Evolutionary conservation across 2,888 invertebrate species (phyloP).

Genomic region (Apotomis capreana): DNA sequence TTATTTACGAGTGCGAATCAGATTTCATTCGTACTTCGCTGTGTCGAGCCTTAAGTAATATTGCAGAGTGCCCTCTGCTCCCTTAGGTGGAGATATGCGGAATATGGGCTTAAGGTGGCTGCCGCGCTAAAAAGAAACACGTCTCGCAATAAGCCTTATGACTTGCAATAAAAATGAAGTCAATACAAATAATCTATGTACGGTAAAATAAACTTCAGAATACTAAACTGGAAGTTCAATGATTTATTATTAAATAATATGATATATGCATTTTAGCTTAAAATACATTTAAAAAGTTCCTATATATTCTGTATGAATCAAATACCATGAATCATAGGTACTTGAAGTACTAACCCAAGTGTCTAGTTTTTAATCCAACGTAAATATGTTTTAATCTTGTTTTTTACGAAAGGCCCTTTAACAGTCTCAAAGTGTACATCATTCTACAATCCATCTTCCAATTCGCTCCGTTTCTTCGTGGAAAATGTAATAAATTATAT

Average conservation of each 20-base stretch:
- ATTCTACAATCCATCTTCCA: neutral
- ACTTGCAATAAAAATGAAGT: too few species aligned
- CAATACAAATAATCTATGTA: too few species aligned
- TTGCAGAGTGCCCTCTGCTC: constrained; percentile 26
- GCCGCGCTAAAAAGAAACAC: neutral
- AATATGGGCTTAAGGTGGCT: constrained; percentile 9
- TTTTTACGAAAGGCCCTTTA: neutral
- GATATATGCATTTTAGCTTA: too few species aligned
- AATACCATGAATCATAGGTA: too few species aligned
- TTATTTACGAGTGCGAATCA: constrained; percentile 22
- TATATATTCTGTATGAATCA: too few species aligned
- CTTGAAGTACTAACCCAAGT: too few species aligned
- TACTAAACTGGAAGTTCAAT: too few species aligned
- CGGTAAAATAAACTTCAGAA: too few species aligned
- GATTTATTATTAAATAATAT: too few species aligned
- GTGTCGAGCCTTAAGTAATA: constrained; percentile 29
- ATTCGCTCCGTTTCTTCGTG: neutral
- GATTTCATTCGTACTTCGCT: constrained; percentile 23
- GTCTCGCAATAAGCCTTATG: too few species aligned
- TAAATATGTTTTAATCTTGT: neutral
- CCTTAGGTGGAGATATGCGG: constrained; percentile 17
- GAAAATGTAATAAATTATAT: neutral
- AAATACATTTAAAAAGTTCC: too few species aligned
- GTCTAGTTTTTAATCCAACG: neutral
- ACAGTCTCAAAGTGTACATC: neutral